Evolutionary conservation across 2,888 invertebrate genomes (phyloP).

Genomic region (Lycaena phlaeas): DNA sequence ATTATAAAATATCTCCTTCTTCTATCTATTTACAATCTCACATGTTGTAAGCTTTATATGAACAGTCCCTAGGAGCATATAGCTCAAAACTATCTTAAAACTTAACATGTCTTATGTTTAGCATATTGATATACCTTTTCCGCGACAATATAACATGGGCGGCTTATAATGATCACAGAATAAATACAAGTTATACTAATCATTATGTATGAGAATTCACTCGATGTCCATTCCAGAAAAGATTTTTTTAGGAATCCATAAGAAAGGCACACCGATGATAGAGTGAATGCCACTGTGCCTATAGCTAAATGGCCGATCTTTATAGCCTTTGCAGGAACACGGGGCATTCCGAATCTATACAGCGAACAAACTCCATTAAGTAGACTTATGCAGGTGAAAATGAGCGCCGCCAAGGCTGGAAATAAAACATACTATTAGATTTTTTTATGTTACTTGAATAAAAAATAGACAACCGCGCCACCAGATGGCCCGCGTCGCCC

Average conservation of each 20-base stretch:
- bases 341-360: constrained; percentile 18
- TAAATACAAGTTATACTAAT: constrained; percentile 21
- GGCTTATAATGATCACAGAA: constrained; percentile 18
- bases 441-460: too few species aligned
- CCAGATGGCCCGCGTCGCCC: too few species aligned
- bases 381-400: constrained; percentile 22
- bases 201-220: constrained; percentile 21
- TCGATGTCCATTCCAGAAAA: constrained; percentile 25
- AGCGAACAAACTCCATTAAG: constrained; percentile 23
- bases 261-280: constrained; percentile 23
- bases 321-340: constrained; percentile 15
- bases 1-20: too few species aligned
- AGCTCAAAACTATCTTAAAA: not conserved
- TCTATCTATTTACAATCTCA: not conserved
- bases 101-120: constrained; percentile 17
- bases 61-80: too few species aligned
- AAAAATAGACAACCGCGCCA: too few species aligned
- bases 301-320: constrained; percentile 23
- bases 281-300: constrained; percentile 21
- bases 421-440: constrained; percentile 15
- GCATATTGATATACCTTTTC: constrained; percentile 12
- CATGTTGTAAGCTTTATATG: not conserved
- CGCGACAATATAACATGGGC: constrained; percentile 15
- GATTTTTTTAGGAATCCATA: constrained; percentile 24
- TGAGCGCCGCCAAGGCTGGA: constrained; percentile 24